These are phyloP conservation scores for Tenebrio molitor DNA, from an alignment of 1,140 invertebrate genomes.

Conservation along the genomic window DNA sequence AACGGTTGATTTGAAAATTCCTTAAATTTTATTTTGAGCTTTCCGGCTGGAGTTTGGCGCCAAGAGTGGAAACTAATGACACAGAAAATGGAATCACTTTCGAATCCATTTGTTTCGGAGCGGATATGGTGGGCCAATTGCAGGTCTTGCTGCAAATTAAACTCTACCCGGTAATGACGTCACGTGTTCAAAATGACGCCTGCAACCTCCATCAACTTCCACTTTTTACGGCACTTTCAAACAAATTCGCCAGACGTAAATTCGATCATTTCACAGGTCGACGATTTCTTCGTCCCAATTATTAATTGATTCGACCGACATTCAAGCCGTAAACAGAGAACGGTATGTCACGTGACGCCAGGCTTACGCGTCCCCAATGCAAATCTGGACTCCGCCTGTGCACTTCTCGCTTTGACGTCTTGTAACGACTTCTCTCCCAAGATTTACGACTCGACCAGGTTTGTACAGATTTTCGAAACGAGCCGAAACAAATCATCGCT, in stretches of 20 bases:
- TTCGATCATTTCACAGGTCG: neutral
- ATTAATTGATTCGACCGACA: neutral
- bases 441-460: too few species aligned
- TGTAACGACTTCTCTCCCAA: too few species aligned
- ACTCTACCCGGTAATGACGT: constrained; percentile 47
- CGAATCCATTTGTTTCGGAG: constrained; percentile 59
- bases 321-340: neutral
- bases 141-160: constrained; percentile 51
- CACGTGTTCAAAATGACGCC: constrained; percentile 48
- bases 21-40: constrained; percentile 51
- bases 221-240: constrained; percentile 34
- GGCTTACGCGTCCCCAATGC: too few species aligned
- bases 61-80: constrained; percentile 60
- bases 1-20: constrained; percentile 54
- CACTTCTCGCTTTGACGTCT: too few species aligned
- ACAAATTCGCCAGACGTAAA: neutral
- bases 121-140: constrained; percentile 50
- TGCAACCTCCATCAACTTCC: constrained; percentile 13
- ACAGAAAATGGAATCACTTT: constrained; percentile 62
- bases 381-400: too few species aligned
- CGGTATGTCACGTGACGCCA: neutral
- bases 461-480: too few species aligned
- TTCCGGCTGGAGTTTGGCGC: constrained; percentile 23
- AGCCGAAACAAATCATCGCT: too few species aligned
- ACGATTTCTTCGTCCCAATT: neutral